phyloP scores from a whole-genome alignment of 2,888 invertebrate genomes.

The Oscheius sp. region DNA sequence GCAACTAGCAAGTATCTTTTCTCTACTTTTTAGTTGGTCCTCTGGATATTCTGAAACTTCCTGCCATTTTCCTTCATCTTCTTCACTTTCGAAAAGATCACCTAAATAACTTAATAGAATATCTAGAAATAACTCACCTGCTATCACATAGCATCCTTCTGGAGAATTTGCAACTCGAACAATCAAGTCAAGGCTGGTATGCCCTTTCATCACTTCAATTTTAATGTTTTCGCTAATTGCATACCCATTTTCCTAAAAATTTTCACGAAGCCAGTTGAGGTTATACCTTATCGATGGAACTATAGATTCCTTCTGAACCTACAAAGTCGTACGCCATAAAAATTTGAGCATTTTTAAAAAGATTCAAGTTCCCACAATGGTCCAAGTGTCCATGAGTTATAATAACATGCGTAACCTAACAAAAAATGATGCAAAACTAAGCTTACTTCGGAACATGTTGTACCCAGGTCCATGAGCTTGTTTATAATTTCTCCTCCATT shows the following conservation, averaged over 20 bases:
- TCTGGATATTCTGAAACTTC: slow-evolving; percentile 15
- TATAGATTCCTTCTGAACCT: slow-evolving; percentile 16
- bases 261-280: too few species aligned
- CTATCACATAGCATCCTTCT: slow-evolving; percentile 20
- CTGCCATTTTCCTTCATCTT: slow-evolving; percentile 28
- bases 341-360: slow-evolving; percentile 37
- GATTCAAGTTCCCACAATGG: slow-evolving; percentile 44
- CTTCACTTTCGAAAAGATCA: slow-evolving; percentile 42
- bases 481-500: slow-evolving; percentile 36
- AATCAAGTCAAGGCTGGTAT: slow-evolving; percentile 40
- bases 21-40: slow-evolving; percentile 23
- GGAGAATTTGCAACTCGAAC: slow-evolving; percentile 20
- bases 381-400: slow-evolving; percentile 53
- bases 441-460: slow-evolving; percentile 13
- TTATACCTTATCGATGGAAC: neutral
- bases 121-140: slow-evolving; percentile 16
- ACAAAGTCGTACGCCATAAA: slow-evolving; percentile 41
- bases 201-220: slow-evolving; percentile 38
- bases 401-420: slow-evolving; percentile 32
- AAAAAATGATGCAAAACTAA: neutral
- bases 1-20: slow-evolving; percentile 28
- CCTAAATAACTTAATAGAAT: slow-evolving; percentile 25
- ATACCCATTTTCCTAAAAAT: neutral
- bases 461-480: slow-evolving; percentile 1
- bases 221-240: neutral